Conservation (phyloP, 1,140 invertebrate genomes). For the Pogonognathellus flavescens region DNA sequence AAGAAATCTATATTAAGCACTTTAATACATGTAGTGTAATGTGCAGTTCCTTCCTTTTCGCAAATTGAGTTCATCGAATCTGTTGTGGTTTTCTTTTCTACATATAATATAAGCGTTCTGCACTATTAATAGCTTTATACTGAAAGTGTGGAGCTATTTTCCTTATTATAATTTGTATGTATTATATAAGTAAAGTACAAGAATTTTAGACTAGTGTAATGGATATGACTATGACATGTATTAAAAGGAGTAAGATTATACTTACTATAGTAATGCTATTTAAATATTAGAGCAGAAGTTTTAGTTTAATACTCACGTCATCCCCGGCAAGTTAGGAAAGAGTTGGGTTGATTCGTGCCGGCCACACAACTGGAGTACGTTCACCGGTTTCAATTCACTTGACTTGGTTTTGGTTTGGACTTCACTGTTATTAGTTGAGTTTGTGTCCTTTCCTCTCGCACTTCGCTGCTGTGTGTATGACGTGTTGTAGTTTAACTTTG, state of each 20-base stretch:
- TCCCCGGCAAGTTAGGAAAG: too few species aligned
- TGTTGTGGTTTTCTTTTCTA: slow-evolving; percentile 22
- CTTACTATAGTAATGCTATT: too few species aligned
- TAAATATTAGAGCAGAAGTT: too few species aligned
- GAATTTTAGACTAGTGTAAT: too few species aligned
- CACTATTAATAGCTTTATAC: too few species aligned
- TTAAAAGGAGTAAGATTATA: too few species aligned
- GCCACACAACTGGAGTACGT: background rate
- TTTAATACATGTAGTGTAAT: background rate
- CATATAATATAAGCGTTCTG: too few species aligned
- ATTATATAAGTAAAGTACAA: too few species aligned
- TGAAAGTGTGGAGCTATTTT: too few species aligned
- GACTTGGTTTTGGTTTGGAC: slow-evolving; percentile 5
- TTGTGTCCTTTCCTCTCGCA: background rate
- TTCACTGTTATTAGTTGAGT: background rate
- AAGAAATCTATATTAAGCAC: background rate
- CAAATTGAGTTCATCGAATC: background rate
- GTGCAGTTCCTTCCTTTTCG: background rate
- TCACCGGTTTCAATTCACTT: slow-evolving; percentile 30
- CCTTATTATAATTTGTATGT: too few species aligned
- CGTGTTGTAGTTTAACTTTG: background rate
- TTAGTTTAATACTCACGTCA: too few species aligned
- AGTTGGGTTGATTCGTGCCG: background rate
- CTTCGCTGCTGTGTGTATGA: background rate
- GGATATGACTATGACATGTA: too few species aligned